Evolutionary conservation across 2,888 invertebrate genomes (phyloP).

Genomic region (Aspidiotus destructor): DNA sequence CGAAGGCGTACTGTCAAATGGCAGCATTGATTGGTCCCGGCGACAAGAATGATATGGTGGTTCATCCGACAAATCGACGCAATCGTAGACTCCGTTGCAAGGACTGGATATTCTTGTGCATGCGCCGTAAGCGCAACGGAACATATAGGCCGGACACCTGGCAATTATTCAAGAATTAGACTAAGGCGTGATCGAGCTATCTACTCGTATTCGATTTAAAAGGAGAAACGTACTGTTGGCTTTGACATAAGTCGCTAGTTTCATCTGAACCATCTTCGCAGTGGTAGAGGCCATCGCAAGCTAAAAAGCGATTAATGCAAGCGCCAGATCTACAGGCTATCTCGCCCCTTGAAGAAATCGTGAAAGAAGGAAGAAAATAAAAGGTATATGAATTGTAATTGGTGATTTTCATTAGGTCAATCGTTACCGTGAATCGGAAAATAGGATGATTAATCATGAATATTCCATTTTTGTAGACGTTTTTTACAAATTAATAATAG

Average conservation of each 20-base stretch:
- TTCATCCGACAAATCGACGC: slow-evolving; percentile 31
- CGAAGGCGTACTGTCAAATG: not conserved
- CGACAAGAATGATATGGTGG: slow-evolving; percentile 13
- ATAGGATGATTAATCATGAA: too few relatives aligned
- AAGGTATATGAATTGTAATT: not conserved
- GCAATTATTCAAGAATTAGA: not conserved
- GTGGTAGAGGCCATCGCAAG: slow-evolving; percentile 36
- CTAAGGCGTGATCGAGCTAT: not conserved
- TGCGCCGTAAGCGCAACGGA: slow-evolving; percentile 19
- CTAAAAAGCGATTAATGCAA: slow-evolving; percentile 36
- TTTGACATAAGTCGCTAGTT: slow-evolving; percentile 1
- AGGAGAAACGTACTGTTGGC: not conserved
- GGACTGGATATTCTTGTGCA: slow-evolving; percentile 19
- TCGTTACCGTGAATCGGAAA: too few relatives aligned
- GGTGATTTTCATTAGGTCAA: too few relatives aligned
- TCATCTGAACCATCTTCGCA: slow-evolving; percentile 24
- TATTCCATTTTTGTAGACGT: too few relatives aligned
- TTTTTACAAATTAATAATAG: too few relatives aligned
- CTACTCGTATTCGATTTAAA: not conserved
- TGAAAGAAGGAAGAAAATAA: not conserved
- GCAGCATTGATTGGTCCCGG: too few relatives aligned
- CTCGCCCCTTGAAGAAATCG: slow-evolving; percentile 27
- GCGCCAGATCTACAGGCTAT: slow-evolving; percentile 39
- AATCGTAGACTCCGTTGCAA: slow-evolving; percentile 36
- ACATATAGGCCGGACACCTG: slow-evolving; percentile 23